Conservation (phyloP, 1,140 invertebrate genomes). For the Drosophila ogumai region DNA sequence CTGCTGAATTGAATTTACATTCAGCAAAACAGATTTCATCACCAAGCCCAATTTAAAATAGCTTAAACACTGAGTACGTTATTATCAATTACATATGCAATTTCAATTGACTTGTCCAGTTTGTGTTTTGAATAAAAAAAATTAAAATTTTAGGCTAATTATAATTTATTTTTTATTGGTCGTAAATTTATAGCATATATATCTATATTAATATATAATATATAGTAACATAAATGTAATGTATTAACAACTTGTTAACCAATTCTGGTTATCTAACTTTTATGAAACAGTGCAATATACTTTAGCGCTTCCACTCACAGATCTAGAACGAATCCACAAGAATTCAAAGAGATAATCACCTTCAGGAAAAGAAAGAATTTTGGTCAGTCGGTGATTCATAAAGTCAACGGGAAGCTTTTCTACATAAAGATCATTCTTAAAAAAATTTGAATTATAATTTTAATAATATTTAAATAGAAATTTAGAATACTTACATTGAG, state of each 20-base stretch:
- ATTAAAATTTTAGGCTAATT: not conserved
- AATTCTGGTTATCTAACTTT: no score
- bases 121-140: no score
- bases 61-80: not conserved
- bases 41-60: not conserved
- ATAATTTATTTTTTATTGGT: not conserved
- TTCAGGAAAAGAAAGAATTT: constrained; percentile 15
- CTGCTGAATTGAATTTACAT: not conserved
- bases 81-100: not conserved
- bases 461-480: no score
- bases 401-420: constrained; percentile 11
- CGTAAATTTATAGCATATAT: no score
- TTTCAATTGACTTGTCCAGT: no score
- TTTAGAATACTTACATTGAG: not conserved
- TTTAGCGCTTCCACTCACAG: not conserved
- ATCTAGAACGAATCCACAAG: not conserved
- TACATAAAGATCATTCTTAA: not conserved
- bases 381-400: not conserved
- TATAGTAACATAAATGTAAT: no score
- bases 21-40: not conserved
- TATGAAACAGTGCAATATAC: not conserved
- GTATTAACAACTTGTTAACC: no score
- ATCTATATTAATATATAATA: no score
- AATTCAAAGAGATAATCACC: constrained; percentile 18
- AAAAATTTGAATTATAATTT: no score